Evolutionary conservation across 2,113 vertebrate species (phyloP), one percentile per base, ranked within the genome.

Genomic region (Sphaerodactylus townsendi): DNA sequence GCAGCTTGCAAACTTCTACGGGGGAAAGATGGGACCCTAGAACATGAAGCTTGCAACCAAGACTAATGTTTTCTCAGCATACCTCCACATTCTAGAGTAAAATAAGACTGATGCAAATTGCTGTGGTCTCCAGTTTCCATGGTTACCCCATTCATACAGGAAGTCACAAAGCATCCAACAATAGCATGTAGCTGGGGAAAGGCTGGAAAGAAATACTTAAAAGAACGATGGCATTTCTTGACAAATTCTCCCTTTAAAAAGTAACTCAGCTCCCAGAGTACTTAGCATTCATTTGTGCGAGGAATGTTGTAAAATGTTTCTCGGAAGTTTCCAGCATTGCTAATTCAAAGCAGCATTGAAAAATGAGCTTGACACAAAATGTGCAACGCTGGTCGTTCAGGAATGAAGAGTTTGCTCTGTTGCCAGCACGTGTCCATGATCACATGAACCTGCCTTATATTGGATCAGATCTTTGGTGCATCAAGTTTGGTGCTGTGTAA

Each of bases 51-150:
- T 79, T 76, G 44, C 64, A 81, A 30, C 33, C 83, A 8, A 10
- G 59, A 2, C 39, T 3, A 83, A 44, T 87, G 8, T 66, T 81
- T 66, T 66, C 0, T 66, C 76, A 17, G 68, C 7, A 17, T 9
- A n/a, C 50, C 2, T 81, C 86, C 17, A 33, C 37, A 5, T 41
- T 25, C 8, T 14, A 23, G 50, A 79, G 25, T 76, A 66, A 88
- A 66, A 75, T 35, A 48, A 81, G 50, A 48, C 13, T 73, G 33
- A 13, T 10, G 0, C 83, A n/a, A 50, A 86, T 86, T 84, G 46
- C 28, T 1, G 19, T 59, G 11, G 14, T 87, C 39, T 25, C 25
- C 85, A 41, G 37, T 90, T 91, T 91, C 84, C 71, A 76, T 84
- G 35, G 53, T 81, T 89, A 86, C 44, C 23, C 39, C 79, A 1